Conservation (phyloP, 2,797 vertebrate species). For the Tenualosa ilisha region DNA sequence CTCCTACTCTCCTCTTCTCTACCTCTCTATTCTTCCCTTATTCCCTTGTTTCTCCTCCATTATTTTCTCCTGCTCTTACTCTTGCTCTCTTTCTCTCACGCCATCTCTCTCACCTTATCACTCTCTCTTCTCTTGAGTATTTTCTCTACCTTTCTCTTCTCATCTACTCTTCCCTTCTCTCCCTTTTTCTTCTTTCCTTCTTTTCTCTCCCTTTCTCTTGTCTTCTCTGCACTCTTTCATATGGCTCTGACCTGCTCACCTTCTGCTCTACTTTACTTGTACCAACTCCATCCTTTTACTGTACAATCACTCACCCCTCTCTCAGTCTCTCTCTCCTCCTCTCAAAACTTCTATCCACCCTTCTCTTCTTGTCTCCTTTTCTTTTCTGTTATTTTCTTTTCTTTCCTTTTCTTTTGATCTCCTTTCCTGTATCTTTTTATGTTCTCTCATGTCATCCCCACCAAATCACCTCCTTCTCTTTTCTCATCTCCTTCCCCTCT, state of each 20-base stretch:
- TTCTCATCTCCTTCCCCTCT: not conserved
- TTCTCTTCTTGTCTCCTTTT: not conserved
- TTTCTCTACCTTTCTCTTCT: constrained; percentile 47
- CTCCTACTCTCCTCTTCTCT: not conserved
- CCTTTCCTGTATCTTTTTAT: not conserved
- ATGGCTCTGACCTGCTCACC: not conserved
- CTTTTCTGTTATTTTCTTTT: not conserved
- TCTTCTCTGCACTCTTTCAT: not conserved
- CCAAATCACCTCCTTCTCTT: not conserved
- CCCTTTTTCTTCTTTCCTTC: not conserved
- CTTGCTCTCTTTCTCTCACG: not conserved
- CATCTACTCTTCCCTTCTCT: constrained; percentile 44
- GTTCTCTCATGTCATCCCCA: not conserved
- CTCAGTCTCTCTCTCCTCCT: not conserved
- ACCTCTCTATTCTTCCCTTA: not conserved
- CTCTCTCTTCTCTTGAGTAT: not conserved
- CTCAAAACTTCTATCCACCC: not conserved
- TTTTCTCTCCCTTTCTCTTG: not conserved
- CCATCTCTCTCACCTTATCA: not conserved
- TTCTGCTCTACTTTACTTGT: not conserved
- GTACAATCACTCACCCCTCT: not conserved
- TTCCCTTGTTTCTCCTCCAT: not conserved
- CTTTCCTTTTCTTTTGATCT: not conserved
- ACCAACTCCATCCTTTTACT: not conserved
- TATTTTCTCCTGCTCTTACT: not conserved